A percentile compares a stretch with the other conserved stretches of the same genome.
phyloP scores from a whole-genome alignment of 2,113 vertebrate species.

The Dendrocopos noguchii region DNA sequence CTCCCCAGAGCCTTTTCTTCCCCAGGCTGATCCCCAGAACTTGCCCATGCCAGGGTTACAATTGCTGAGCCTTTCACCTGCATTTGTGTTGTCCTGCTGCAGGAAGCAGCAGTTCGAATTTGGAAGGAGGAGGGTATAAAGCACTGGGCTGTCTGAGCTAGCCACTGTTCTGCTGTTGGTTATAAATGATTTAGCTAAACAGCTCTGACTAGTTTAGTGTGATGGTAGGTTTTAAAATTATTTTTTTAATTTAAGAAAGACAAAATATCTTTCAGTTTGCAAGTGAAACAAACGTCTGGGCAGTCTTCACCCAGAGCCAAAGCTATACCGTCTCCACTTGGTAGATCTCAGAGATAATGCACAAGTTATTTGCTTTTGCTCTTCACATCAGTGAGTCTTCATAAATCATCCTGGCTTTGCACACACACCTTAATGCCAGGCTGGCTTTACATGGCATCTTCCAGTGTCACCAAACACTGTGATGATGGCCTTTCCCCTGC shows the following conservation, averaged over 20 bases:
- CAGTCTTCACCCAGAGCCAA: neutral
- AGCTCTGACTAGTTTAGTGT: neutral
- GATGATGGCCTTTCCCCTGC: neutral
- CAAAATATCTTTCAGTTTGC: neutral
- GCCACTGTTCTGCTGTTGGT: neutral
- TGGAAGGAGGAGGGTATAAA: neutral
- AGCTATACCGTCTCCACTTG: neutral
- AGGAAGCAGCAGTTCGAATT: neutral
- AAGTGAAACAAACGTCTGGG: neutral
- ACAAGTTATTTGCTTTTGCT: neutral
- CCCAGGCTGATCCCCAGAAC: no score
- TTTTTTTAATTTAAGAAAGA: neutral
- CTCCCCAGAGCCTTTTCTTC: no score
- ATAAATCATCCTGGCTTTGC: neutral
- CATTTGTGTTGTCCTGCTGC: neutral
- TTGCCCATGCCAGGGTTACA: no score
- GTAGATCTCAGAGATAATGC: neutral
- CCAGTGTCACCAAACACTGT: neutral
- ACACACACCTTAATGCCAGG: accelerated
- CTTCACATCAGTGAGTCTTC: neutral
- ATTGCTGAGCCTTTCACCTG: neutral
- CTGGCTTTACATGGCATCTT: neutral
- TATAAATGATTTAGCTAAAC: neutral
- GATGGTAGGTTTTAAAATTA: neutral
- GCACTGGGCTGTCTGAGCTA: neutral